Evolutionary conservation across 2,888 invertebrate genomes (phyloP).

Genomic region (Teinopalpus imperialis): DNA sequence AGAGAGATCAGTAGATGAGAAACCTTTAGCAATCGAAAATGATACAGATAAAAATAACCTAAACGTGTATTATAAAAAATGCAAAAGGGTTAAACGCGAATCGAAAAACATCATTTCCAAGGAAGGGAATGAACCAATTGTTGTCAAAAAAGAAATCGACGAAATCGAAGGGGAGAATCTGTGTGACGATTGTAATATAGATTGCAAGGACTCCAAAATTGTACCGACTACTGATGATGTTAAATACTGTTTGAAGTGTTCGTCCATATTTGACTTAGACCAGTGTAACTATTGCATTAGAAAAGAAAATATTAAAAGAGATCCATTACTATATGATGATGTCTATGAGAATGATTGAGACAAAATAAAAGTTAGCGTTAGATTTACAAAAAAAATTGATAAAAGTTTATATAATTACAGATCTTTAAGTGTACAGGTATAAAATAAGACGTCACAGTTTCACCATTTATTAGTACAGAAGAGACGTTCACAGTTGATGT

Average conservation of each 20-base stretch:
- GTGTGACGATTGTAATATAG: constrained; percentile 26
- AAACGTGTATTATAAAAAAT: constrained; percentile 42
- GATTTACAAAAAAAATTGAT: no score
- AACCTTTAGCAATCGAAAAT: constrained; percentile 18
- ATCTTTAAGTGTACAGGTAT: no score
- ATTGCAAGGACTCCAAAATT: constrained; percentile 34
- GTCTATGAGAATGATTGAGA: no score
- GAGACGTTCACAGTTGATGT: no score
- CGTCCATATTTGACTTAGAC: constrained; percentile 46
- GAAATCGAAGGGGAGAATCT: neutral
- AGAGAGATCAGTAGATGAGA: no score
- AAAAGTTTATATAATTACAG: no score
- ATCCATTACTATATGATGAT: no score
- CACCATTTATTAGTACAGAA: no score
- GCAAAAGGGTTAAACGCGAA: constrained; percentile 29
- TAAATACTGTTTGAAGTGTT: constrained; percentile 50
- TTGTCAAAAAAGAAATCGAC: constrained; percentile 13
- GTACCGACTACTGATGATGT: constrained; percentile 37
- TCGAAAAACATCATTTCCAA: constrained; percentile 8
- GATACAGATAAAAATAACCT: constrained; percentile 25
- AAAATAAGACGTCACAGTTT: no score
- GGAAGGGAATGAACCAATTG: constrained; percentile 28
- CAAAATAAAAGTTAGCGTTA: no score
- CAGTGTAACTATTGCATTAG: constrained; percentile 43
- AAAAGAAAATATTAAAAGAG: no score